A percentile compares a stretch with the other conserved stretches of the same genome.
These are phyloP conservation scores for Beris morrisii DNA, from an alignment of 2,888 invertebrate genomes.

Conservation along the genomic window DNA sequence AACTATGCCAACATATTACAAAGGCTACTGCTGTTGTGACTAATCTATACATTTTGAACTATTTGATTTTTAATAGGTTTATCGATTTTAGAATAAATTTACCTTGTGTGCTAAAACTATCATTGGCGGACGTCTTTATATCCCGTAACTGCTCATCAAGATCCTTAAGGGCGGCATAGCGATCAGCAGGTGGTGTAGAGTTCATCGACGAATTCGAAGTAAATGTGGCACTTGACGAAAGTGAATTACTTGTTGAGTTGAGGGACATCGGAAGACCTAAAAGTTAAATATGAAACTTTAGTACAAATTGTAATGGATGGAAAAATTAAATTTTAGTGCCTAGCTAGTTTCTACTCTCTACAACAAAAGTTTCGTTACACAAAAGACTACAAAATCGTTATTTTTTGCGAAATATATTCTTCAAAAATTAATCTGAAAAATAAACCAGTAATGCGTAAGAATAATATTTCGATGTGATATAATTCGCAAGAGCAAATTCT, in stretches of 20 bases:
- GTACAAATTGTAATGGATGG: neutral
- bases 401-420: too few relatives aligned
- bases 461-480: too few relatives aligned
- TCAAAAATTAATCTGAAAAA: too few relatives aligned
- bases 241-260: constrained; percentile 42
- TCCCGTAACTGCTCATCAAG: constrained; percentile 75
- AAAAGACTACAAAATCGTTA: too few relatives aligned
- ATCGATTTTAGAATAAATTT: neutral
- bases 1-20: too few relatives aligned
- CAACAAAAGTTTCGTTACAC: too few relatives aligned
- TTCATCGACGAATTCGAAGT: constrained; percentile 44
- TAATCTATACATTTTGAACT: too few relatives aligned
- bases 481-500: too few relatives aligned
- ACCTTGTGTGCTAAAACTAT: constrained; percentile 39
- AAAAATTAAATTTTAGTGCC: neutral
- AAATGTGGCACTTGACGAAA: constrained; percentile 44
- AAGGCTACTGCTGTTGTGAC: too few relatives aligned
- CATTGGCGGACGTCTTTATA: constrained; percentile 48
- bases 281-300: constrained; percentile 6
- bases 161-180: constrained; percentile 94
- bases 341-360: too few relatives aligned
- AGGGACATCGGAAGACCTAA: constrained; percentile 50
- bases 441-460: too few relatives aligned
- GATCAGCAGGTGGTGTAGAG: constrained; percentile 68
- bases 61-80: too few relatives aligned